Conservation (phyloP, 2,888 invertebrate genomes). For the Aspidiotus rigidus region DNA sequence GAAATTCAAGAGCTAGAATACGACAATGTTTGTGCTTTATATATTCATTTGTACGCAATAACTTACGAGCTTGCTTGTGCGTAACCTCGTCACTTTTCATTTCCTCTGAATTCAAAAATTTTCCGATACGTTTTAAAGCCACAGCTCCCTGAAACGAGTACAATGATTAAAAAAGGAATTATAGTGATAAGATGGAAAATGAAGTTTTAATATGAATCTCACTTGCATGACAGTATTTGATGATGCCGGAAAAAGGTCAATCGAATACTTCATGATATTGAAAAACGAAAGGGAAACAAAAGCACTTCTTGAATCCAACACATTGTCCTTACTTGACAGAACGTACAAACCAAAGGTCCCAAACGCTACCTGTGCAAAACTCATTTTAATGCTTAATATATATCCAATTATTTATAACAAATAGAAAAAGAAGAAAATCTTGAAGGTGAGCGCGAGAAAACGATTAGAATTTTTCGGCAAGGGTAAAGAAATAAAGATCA, state of each 20-base stretch:
- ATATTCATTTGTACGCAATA: too few relatives aligned
- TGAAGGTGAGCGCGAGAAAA: too few relatives aligned
- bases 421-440: background rate
- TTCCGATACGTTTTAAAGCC: constrained; percentile 49
- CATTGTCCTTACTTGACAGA: constrained; percentile 69
- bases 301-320: constrained; percentile 78
- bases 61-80: constrained; percentile 42
- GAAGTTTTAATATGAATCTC: constrained; percentile 44
- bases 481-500: too few relatives aligned
- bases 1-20: too few relatives aligned
- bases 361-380: constrained; percentile 47
- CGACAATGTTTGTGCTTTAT: too few relatives aligned
- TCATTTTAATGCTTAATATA: background rate
- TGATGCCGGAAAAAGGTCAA: constrained; percentile 93
- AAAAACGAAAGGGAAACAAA: constrained; percentile 95
- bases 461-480: too few relatives aligned
- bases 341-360: constrained; percentile 85
- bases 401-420: too few relatives aligned
- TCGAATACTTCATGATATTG: constrained; percentile 91
- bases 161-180: too few relatives aligned
- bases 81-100: constrained; percentile 45
- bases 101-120: constrained; percentile 50
- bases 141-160: constrained; percentile 44
- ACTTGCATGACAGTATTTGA: constrained; percentile 76
- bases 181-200: too few relatives aligned